Percentiles rank a stretch among this genome's conserved stretches.
These are phyloP conservation scores for Amyelois transitella DNA, from an alignment of 1,140 invertebrate species.

Conservation along the genomic window DNA sequence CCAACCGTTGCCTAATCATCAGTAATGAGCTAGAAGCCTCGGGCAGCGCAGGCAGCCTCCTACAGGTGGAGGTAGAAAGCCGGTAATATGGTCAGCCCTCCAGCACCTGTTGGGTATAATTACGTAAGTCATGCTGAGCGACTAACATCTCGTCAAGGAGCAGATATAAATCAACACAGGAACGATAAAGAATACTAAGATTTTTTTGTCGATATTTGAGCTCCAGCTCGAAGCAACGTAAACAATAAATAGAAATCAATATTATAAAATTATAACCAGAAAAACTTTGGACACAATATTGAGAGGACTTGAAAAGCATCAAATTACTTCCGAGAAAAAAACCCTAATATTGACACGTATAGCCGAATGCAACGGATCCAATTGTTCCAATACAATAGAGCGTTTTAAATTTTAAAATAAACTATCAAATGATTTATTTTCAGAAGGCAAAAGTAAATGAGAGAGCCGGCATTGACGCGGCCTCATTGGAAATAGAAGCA, in stretches of 20 bases:
- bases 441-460: constrained; percentile 24
- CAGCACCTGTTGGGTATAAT: background rate
- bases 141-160: background rate
- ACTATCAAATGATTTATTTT: constrained; percentile 27
- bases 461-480: constrained; percentile 42
- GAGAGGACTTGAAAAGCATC: constrained; percentile 27
- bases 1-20: background rate
- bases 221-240: background rate
- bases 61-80: background rate
- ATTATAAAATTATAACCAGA: background rate
- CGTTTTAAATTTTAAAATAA: constrained; percentile 21
- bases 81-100: background rate
- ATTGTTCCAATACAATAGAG: constrained; percentile 26
- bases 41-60: background rate
- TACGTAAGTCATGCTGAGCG: background rate
- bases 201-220: background rate
- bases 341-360: constrained; percentile 30
- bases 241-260: background rate
- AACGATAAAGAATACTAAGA: background rate
- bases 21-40: background rate
- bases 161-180: background rate
- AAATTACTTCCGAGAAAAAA: constrained; percentile 44
- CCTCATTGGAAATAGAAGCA: constrained; percentile 45
- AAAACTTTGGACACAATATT: background rate
- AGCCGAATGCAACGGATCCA: constrained; percentile 14